phyloP scores from a whole-genome alignment of 2,888 invertebrate species.

The Cyclophora albipunctata region DNA sequence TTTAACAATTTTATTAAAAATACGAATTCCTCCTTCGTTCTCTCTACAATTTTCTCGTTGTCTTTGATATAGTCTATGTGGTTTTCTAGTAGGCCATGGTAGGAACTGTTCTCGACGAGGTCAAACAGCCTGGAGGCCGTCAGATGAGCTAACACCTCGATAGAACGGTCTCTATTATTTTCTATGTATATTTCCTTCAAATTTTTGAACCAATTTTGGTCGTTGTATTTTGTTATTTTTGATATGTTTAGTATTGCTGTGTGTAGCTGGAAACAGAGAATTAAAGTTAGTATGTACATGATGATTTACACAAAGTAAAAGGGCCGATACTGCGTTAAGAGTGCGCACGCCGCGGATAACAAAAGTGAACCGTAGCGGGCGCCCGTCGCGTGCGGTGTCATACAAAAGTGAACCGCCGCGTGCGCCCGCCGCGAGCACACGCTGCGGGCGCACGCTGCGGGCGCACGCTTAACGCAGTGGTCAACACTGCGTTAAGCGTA shows the following conservation, averaged over 20 bases:
- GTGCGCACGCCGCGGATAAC: no score
- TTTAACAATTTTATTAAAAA: slow-evolving; percentile 36
- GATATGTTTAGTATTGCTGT: slow-evolving; percentile 43
- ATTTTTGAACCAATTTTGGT: slow-evolving; percentile 45
- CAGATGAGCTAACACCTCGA: slow-evolving; percentile 43
- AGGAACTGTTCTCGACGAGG: slow-evolving; percentile 36
- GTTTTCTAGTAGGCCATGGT: slow-evolving; percentile 28
- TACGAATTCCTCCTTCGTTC: slow-evolving; percentile 30
- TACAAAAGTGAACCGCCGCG: no score
- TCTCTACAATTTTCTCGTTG: slow-evolving; percentile 26
- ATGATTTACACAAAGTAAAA: no score
- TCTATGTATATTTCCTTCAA: slow-evolving; percentile 39
- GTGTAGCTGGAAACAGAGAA: slow-evolving; percentile 44
- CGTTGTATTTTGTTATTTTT: slow-evolving; percentile 33
- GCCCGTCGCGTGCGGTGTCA: no score
- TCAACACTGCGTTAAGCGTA: no score
- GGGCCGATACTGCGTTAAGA: no score
- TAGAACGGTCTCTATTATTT: slow-evolving; percentile 21
- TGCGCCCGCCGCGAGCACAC: no score
- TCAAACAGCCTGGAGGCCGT: slow-evolving; percentile 31
- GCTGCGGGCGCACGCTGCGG: no score
- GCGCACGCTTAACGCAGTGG: no score
- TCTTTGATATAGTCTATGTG: slow-evolving; percentile 27
- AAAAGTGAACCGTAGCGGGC: no score
- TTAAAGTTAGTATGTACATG: no score